Percentiles rank a stretch among this genome's conserved stretches.
Evolutionary conservation across 2,113 vertebrate species (phyloP).

Genomic region (Oncorhynchus gorbuscha): DNA sequence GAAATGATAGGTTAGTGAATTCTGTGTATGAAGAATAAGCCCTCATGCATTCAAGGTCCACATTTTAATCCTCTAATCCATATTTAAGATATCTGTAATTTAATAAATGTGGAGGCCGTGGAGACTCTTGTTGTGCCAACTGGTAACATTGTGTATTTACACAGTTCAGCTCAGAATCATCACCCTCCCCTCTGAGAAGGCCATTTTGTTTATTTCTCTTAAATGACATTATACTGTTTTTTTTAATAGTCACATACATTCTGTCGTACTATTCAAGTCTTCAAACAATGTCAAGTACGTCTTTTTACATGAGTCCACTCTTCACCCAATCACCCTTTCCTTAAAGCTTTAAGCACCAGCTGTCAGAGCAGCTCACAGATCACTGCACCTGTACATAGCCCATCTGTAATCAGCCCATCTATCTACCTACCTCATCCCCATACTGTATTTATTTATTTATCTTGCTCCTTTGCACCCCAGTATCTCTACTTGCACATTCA

Average conservation of each 20-base stretch:
- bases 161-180: slow-evolving; percentile 58
- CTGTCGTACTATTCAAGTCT: slow-evolving; percentile 35
- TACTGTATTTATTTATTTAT: too few species aligned
- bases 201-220: slow-evolving; percentile 63
- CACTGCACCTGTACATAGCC: too few species aligned
- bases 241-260: slow-evolving; percentile 29
- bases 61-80: slow-evolving; percentile 63
- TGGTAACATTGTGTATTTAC: slow-evolving; percentile 66
- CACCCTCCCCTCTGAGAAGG: slow-evolving; percentile 51
- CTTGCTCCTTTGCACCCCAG: too few species aligned
- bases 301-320: background rate
- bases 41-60: slow-evolving; percentile 44
- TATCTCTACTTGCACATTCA: too few species aligned
- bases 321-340: background rate
- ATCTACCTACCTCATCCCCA: too few species aligned
- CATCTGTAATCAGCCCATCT: too few species aligned
- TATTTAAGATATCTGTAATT: slow-evolving; percentile 50
- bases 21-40: background rate
- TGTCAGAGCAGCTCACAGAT: too few species aligned
- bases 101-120: slow-evolving; percentile 16
- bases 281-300: background rate
- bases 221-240: slow-evolving; percentile 50
- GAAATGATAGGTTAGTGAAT: slow-evolving; percentile 33
- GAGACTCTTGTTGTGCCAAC: slow-evolving; percentile 39
- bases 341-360: background rate